These are phyloP conservation scores for Heliconius eleuchia DNA, from an alignment of 1,140 invertebrate genomes.

Conservation along the genomic window DNA sequence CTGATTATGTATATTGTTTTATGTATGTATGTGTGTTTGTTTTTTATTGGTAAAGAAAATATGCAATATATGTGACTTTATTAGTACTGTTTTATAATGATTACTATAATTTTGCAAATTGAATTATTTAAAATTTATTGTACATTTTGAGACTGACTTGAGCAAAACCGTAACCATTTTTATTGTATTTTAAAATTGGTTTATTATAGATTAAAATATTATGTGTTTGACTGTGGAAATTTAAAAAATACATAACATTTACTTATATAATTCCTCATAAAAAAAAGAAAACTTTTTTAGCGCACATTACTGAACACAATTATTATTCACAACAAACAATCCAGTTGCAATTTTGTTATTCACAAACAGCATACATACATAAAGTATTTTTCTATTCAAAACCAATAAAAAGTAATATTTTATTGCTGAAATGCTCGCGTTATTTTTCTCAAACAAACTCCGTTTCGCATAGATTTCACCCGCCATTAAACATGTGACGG, in stretches of 20 bases:
- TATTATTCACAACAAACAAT: constrained; percentile 9
- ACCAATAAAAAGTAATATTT: constrained; percentile 35
- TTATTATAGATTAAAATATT: too few relatives aligned
- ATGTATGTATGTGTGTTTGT: background rate
- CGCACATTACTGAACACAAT: background rate
- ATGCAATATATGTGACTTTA: background rate
- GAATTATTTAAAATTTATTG: too few relatives aligned
- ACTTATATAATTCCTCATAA: background rate
- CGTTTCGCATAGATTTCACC: constrained; percentile 67
- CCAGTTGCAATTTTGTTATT: background rate
- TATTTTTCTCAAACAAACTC: constrained; percentile 52
- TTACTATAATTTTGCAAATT: too few relatives aligned
- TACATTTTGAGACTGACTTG: too few relatives aligned
- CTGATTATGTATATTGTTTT: background rate
- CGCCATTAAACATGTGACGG: constrained; percentile 73
- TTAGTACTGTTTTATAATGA: background rate
- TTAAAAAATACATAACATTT: background rate
- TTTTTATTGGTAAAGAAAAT: background rate
- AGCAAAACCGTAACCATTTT: too few relatives aligned
- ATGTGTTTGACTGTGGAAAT: too few relatives aligned
- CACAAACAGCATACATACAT: background rate
- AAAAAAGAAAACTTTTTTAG: background rate
- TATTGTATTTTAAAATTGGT: too few relatives aligned
- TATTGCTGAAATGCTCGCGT: constrained; percentile 22
- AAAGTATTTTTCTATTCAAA: constrained; percentile 24